phyloP scores from a whole-genome alignment of 35 echinoderm and acorn worm genomes.

The Diadema setosum region DNA sequence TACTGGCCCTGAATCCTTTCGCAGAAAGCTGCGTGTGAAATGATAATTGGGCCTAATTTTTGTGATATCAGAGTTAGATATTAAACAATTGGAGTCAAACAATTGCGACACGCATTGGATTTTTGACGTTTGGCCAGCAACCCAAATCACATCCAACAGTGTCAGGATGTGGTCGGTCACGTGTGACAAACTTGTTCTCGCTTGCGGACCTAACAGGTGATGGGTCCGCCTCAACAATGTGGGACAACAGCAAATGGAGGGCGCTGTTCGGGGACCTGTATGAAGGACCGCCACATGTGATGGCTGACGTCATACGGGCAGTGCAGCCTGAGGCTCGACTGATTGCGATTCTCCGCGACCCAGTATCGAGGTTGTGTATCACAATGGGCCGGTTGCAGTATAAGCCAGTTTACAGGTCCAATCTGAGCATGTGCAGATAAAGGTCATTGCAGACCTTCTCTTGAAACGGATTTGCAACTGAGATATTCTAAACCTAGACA shows the following conservation, averaged over 20 bases:
- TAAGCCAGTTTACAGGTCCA: too few relatives aligned
- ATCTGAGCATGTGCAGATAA: too few relatives aligned
- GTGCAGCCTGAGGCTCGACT: constrained; percentile 49
- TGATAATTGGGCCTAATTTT: too few relatives aligned
- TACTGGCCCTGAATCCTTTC: too few relatives aligned
- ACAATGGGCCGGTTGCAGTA: too few relatives aligned
- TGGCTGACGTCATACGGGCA: constrained; percentile 32
- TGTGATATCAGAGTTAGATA: too few relatives aligned
- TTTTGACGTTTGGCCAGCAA: neutral
- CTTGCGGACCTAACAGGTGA: too few relatives aligned
- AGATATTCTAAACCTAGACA: too few relatives aligned
- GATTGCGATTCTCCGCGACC: constrained; percentile 38
- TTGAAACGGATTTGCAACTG: too few relatives aligned
- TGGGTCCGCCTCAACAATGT: constrained; percentile 63
- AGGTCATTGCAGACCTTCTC: too few relatives aligned
- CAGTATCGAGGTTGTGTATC: constrained; percentile 34
- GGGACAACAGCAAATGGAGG: constrained; percentile 51
- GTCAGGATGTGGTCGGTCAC: neutral
- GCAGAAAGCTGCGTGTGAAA: too few relatives aligned
- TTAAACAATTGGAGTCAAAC: too few relatives aligned
- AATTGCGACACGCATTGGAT: neutral
- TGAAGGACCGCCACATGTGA: constrained; percentile 7
- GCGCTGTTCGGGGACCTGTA: neutral
- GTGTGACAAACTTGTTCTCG: neutral
- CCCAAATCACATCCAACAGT: neutral